Evolutionary conservation across 2,888 invertebrate species (phyloP).

Genomic region (Ischnura elegans): DNA sequence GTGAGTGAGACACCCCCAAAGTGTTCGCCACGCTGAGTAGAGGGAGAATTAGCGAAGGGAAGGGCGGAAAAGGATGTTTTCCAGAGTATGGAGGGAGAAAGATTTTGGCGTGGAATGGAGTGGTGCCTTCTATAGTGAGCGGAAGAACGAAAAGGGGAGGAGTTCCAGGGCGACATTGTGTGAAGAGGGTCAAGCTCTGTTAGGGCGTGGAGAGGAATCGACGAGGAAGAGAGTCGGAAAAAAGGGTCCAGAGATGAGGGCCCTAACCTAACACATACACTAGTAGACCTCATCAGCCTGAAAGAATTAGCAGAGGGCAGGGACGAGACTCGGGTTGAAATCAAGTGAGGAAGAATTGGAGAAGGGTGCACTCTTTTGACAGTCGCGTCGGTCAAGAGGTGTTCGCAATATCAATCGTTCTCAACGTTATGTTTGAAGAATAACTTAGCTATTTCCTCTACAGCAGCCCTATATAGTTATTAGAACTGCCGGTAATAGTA

Average conservation of each 20-base stretch:
- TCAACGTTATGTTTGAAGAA: too few species aligned
- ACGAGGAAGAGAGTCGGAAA: background rate
- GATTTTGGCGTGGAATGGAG: background rate
- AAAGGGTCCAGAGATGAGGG: background rate
- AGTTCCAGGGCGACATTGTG: slow-evolving; percentile 7
- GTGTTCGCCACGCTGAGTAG: background rate
- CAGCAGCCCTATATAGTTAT: too few species aligned
- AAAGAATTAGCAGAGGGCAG: slow-evolving; percentile 47
- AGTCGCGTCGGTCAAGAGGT: too few species aligned
- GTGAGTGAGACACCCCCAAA: slow-evolving; percentile 1
- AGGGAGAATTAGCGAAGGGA: slow-evolving; percentile 8
- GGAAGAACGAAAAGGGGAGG: background rate
- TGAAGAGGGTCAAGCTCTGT: slow-evolving; percentile 49
- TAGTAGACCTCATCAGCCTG: slow-evolving; percentile 51
- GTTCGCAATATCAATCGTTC: too few species aligned
- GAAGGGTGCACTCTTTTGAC: background rate
- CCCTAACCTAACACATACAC: background rate
- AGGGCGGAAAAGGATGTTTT: background rate
- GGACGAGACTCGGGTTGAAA: background rate
- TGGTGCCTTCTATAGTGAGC: background rate
- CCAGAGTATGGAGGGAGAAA: background rate
- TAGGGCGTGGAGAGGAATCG: background rate
- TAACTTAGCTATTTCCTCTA: too few species aligned
- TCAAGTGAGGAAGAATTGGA: background rate
- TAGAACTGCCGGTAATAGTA: too few species aligned